These are phyloP conservation scores for Zalophus californianus DNA, from an alignment of 2,797 vertebrate genomes.

Conservation along the genomic window DNA sequence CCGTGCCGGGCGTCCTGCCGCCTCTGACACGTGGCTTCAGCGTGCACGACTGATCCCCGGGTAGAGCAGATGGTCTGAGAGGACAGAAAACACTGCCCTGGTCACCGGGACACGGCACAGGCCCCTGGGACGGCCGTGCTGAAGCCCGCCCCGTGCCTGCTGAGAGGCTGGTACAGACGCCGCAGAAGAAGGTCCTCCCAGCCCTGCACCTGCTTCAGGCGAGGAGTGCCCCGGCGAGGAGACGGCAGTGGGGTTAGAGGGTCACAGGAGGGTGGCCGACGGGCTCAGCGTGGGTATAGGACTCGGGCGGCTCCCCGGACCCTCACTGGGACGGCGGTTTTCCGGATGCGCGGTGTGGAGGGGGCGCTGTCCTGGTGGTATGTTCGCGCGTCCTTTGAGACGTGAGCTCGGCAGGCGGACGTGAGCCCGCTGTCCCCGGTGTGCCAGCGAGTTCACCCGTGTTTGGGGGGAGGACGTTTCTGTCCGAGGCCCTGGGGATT, in stretches of 20 bases:
- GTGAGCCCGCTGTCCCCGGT: background rate
- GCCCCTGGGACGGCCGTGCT: accelerated
- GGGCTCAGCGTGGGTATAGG: background rate
- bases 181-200: accelerated
- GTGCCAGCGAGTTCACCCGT: background rate
- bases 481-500: background rate
- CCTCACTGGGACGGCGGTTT: background rate
- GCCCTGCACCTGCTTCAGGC: too few relatives aligned
- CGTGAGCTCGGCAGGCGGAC: accelerated
- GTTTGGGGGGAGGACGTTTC: background rate
- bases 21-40: background rate
- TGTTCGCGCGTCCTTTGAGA: background rate
- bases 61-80: background rate
- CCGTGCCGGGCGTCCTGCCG: accelerated
- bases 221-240: too few relatives aligned
- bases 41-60: too few relatives aligned
- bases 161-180: accelerated
- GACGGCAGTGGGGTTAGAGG: background rate
- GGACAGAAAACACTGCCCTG: background rate
- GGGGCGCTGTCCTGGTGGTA: background rate
- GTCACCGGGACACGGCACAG: accelerated
- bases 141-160: too few relatives aligned
- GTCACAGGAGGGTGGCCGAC: background rate
- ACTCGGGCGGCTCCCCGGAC: background rate
- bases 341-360: background rate